Evolutionary conservation across 1,140 invertebrate genomes (phyloP).

Genomic region (Drosophila azteca): DNA sequence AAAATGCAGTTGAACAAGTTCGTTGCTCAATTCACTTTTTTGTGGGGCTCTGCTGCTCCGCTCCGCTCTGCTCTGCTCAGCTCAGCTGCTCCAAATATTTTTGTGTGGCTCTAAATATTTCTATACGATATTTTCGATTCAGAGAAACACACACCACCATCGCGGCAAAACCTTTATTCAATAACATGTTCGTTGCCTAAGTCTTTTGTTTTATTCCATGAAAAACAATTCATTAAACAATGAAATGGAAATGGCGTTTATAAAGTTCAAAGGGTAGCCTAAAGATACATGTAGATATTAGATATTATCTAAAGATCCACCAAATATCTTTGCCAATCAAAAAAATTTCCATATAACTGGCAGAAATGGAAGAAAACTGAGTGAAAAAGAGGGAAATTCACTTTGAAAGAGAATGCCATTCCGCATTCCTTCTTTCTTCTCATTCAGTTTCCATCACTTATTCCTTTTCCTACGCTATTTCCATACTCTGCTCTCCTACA

Average conservation of each 20-base stretch:
- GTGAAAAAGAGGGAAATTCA: no score
- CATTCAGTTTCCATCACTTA: no score
- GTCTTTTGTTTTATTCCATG: constrained; percentile 37
- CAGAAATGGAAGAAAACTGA: no score
- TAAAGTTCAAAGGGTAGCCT: no score
- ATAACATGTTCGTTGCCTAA: constrained; percentile 61
- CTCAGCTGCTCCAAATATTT: constrained; percentile 46
- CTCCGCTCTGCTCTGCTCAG: not conserved
- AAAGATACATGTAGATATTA: no score
- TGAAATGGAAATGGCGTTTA: constrained; percentile 1
- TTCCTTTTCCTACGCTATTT: constrained; percentile 4
- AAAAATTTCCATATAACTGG: no score
- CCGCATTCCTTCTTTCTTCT: no score
- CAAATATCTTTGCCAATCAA: no score
- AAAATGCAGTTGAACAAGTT: constrained; percentile 61
- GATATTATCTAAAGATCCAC: no score
- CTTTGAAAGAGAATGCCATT: no score
- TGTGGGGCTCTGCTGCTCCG: not conserved
- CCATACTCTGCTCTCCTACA: no score
- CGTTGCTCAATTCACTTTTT: constrained; percentile 65
- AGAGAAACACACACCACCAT: constrained; percentile 8
- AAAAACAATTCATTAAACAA: not conserved
- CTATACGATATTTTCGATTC: not conserved
- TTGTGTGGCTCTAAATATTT: no score
- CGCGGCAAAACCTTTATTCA: constrained; percentile 19